phyloP scores from a whole-genome alignment of 2,113 vertebrate species.

The Crypturellus undulatus region DNA sequence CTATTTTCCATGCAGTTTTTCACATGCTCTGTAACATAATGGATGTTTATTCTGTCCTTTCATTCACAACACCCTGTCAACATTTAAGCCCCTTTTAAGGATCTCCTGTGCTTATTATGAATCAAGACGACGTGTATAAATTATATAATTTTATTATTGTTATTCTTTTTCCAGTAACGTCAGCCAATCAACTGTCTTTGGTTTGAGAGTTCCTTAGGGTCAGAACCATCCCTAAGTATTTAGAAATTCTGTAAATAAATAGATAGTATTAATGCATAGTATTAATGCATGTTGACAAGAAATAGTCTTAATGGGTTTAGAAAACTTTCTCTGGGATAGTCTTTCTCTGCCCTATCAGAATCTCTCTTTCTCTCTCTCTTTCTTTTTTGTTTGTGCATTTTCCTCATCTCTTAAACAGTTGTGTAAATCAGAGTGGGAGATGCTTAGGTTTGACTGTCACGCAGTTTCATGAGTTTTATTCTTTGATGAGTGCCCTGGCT shows the following conservation, averaged over 20 bases:
- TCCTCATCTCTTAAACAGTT: not conserved
- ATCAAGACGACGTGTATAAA: slow-evolving; percentile 53
- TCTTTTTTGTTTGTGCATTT: not conserved
- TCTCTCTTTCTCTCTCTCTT: not conserved
- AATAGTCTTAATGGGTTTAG: not conserved
- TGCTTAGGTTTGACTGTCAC: slow-evolving; percentile 33
- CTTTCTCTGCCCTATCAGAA: not conserved
- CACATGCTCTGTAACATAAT: slow-evolving; percentile 38
- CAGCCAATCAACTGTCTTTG: slow-evolving; percentile 10
- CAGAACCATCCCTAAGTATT: not conserved
- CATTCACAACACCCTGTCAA: slow-evolving; percentile 53
- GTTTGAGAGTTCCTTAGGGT: not conserved
- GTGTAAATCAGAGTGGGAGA: slow-evolving; percentile 6
- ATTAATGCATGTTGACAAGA: not conserved
- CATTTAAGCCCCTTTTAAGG: slow-evolving; percentile 53
- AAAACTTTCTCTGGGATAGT: not conserved
- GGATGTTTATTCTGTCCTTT: slow-evolving; percentile 62
- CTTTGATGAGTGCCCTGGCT: slow-evolving; percentile 29
- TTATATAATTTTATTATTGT: slow-evolving; percentile 57
- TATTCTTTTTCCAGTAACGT: slow-evolving; percentile 47
- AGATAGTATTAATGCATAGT: too few species aligned
- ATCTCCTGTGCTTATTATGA: slow-evolving; percentile 53
- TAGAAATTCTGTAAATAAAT: not conserved
- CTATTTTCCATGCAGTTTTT: slow-evolving; percentile 71
- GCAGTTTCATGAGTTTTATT: slow-evolving; percentile 4